Evolutionary conservation across 2,113 vertebrate species (phyloP).

Genomic region (Lucifuga dentata): DNA sequence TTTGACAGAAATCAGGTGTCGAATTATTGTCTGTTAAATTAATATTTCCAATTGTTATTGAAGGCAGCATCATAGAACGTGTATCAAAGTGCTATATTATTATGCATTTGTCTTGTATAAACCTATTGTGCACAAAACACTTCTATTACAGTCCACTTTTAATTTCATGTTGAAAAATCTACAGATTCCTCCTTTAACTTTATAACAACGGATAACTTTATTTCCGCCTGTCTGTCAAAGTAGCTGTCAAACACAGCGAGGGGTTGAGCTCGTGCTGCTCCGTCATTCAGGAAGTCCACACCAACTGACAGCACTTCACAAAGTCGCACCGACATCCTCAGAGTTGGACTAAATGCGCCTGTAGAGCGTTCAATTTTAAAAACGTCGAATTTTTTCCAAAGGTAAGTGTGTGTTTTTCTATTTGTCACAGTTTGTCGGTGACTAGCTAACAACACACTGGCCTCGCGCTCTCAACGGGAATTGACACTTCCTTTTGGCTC

Average conservation of each 20-base stretch:
- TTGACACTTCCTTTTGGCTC: conserved; percentile 69
- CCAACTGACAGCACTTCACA: conserved; percentile 67
- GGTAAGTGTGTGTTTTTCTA: conserved; percentile 47
- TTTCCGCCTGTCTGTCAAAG: conserved; percentile 74
- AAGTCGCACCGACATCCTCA: conserved; percentile 59
- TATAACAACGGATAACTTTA: conserved; percentile 54
- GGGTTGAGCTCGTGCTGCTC: conserved; percentile 60
- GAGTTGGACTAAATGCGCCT: conserved; percentile 37
- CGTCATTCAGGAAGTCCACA: conserved; percentile 78
- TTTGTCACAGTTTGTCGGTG: neutral
- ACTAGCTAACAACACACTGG: conserved; percentile 33
- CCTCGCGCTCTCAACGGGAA: conserved; percentile 35
- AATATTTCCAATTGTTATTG: neutral
- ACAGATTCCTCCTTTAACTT: too few relatives aligned
- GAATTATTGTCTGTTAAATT: neutral
- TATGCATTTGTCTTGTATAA: neutral
- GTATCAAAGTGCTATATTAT: neutral
- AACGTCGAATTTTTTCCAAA: conserved; percentile 26
- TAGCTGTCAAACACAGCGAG: conserved; percentile 61
- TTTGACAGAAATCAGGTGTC: conserved; percentile 30
- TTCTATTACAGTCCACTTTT: neutral
- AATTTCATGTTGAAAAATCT: too few relatives aligned
- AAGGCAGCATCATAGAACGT: neutral
- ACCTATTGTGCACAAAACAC: neutral
- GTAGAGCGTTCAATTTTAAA: neutral